These are phyloP conservation scores for Smittia sp. DNA, from an alignment of 2,888 invertebrate species.

Conservation along the genomic window DNA sequence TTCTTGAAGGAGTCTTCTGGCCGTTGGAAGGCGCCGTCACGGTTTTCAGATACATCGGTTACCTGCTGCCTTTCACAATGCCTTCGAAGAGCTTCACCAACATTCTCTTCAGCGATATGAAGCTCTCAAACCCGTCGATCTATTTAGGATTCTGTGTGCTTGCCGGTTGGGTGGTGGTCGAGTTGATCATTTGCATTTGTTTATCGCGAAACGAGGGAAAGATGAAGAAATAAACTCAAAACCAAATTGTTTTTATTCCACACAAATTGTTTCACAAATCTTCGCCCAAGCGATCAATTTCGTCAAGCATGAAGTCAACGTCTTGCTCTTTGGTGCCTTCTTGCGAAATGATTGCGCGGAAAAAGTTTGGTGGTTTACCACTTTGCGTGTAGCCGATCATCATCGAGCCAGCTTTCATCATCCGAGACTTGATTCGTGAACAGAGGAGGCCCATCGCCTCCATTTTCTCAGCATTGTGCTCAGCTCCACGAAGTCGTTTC, in stretches of 20 bases:
- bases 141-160: neutral
- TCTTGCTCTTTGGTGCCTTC: constrained; percentile 23
- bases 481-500: constrained; percentile 52
- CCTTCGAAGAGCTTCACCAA: constrained; percentile 50
- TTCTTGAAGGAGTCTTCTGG: constrained; percentile 56
- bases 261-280: constrained; percentile 7
- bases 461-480: constrained; percentile 52
- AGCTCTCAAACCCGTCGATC: neutral
- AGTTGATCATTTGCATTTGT: neutral
- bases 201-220: neutral
- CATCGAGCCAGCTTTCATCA: constrained; percentile 32
- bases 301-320: constrained; percentile 17
- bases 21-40: constrained; percentile 60
- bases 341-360: constrained; percentile 27
- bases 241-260: neutral
- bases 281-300: constrained; percentile 23
- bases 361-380: constrained; percentile 26
- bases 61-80: constrained; percentile 67
- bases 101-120: neutral
- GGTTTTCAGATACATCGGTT: constrained; percentile 58
- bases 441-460: constrained; percentile 49
- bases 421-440: constrained; percentile 30
- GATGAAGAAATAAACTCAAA: neutral
- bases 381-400: constrained; percentile 31
- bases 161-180: neutral